Evolutionary conservation across 1,140 invertebrate genomes (phyloP), one percentile per base, ranked within the genome.

Genomic region (Coelopa frigida): DNA sequence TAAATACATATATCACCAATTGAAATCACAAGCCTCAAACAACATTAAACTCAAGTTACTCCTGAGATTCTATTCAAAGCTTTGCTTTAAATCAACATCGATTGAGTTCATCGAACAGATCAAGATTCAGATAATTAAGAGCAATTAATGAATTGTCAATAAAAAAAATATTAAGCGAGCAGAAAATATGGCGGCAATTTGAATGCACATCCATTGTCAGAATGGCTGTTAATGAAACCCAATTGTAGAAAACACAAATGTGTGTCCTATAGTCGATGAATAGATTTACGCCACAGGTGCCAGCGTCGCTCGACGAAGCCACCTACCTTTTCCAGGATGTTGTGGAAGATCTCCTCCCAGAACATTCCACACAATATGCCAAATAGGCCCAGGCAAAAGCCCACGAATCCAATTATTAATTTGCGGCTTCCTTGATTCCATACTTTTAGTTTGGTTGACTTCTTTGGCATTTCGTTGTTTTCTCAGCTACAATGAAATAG

Each of bases 251-350:
- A 8, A n/a, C n/a, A 29, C 7, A 29, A n/a, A n/a, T 29, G 7
- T n/a, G 27, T n/a, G n/a, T 1, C 37, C 18, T 38, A 38, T 7
- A 15, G 6, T 12, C n/a, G n/a, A 38, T 11, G 5, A 11, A 15
- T 15, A n/a, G 18, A 20, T 17, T 2, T 42, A 1, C 26, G 21
- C 6, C 20, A 29, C 15, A 31, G 8, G 2, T 42, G 0, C 6
- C 6, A 11, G 27, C 22, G 15, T 23, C 10, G n/a, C 3, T 3
- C 5, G 17, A 23, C 29, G 7, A 23, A 17, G 29, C 2, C 10
- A 51, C 51, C 56, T 53, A 67, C 63, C 63, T 64, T 67, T 5
- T 59, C 53, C 57, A 67, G 58, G 33, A 67, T 63, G 51, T 48
- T 53, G 58, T 63, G 52, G 56, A 67, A 67, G 23, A 67, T 45